Conservation (phyloP, 2,888 invertebrate species). For the Ophioninae sp. region DNA sequence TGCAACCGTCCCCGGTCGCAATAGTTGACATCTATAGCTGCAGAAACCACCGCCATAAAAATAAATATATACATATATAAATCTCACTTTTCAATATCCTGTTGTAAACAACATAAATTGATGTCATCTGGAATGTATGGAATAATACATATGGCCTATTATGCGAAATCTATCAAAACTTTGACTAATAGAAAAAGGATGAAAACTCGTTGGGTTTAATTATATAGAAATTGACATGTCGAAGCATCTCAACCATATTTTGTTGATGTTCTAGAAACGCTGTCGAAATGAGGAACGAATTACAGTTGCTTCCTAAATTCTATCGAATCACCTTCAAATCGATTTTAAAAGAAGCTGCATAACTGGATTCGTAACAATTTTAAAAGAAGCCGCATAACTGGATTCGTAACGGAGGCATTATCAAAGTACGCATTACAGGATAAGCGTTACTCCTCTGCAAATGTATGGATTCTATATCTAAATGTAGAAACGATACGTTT, state of each 20-base stretch:
- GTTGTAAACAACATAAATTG: slow-evolving; percentile 48
- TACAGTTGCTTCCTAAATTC: neutral
- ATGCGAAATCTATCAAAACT: neutral
- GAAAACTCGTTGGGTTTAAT: neutral
- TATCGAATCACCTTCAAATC: neutral
- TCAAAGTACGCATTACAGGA: neutral
- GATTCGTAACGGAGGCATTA: neutral
- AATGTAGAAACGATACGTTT: neutral
- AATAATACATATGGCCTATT: neutral
- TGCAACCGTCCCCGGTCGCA: slow-evolving; percentile 38
- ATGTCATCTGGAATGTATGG: slow-evolving; percentile 8
- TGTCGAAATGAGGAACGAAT: neutral
- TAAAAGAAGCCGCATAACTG: neutral
- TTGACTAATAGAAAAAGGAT: neutral
- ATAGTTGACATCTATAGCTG: slow-evolving; percentile 59
- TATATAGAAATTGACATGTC: neutral
- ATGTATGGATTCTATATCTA: neutral
- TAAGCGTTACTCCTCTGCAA: neutral
- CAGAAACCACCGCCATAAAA: slow-evolving; percentile 14
- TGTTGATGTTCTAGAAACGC: neutral
- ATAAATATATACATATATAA: neutral
- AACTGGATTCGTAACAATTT: neutral
- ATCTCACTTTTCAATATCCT: slow-evolving; percentile 32
- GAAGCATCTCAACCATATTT: neutral
- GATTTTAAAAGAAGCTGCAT: neutral